A percentile compares a stretch with the other conserved stretches of the same genome.
These are phyloP conservation scores for Gallinago nigripennis DNA, from an alignment of 2,797 vertebrate genomes.

Conservation along the genomic window DNA sequence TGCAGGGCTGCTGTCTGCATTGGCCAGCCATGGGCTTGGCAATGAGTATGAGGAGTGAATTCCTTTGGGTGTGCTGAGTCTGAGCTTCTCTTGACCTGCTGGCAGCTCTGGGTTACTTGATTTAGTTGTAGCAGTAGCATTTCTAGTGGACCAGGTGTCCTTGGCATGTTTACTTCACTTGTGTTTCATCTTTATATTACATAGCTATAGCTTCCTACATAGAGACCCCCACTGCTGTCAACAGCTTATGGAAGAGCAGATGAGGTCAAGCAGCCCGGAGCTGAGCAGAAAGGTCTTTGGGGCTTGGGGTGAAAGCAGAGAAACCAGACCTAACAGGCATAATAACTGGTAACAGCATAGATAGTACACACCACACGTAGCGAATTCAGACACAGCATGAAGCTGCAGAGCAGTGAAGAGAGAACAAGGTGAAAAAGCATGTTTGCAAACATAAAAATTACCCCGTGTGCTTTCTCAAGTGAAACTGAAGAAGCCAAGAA, in stretches of 20 bases:
- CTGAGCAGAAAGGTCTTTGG: not conserved
- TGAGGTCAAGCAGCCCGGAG: not conserved
- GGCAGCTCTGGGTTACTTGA: not conserved
- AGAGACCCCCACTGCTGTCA: not conserved
- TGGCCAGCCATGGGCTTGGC: rapidly evolving
- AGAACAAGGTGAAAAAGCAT: not conserved
- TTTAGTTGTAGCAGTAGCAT: not conserved
- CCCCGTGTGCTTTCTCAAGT: rapidly evolving
- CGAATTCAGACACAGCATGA: rapidly evolving
- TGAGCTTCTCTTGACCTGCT: not conserved
- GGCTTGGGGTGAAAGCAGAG: not conserved
- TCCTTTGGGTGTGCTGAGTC: rapidly evolving
- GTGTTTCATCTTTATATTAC: not conserved
- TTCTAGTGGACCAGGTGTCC: not conserved
- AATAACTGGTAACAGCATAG: not conserved
- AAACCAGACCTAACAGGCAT: not conserved
- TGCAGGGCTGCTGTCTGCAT: not conserved
- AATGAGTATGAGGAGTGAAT: not conserved
- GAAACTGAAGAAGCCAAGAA: not conserved
- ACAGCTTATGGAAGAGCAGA: not conserved
- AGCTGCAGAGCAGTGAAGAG: not conserved
- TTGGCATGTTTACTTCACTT: not conserved
- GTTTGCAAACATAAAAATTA: not conserved
- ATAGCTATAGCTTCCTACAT: not conserved
- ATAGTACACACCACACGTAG: no score